Conservation (phyloP, 2,797 vertebrate species). For the Rhadinocentrus ornatus region DNA sequence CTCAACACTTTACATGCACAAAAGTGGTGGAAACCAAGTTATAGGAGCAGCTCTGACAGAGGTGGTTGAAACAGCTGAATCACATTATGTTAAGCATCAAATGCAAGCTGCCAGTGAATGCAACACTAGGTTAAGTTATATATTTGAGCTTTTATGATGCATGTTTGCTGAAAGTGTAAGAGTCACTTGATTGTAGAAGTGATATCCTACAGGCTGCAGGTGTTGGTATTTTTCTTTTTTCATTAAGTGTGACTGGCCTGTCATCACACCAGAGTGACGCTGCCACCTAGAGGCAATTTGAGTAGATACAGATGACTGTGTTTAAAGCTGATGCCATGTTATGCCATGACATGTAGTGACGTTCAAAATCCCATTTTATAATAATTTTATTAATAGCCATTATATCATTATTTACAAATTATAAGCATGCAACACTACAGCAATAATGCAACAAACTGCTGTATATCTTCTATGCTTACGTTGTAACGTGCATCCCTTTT, state of each 20-base stretch:
- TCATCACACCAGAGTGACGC: constrained; percentile 35
- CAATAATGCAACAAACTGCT: neutral
- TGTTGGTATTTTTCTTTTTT: constrained; percentile 15
- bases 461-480: neutral
- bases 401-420: neutral
- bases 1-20: neutral
- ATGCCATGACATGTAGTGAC: neutral
- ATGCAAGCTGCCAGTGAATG: neutral
- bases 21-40: neutral
- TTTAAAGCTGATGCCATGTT: neutral
- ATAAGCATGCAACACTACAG: neutral
- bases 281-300: constrained; percentile 68
- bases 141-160: neutral
- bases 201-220: constrained; percentile 3
- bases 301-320: neutral
- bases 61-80: neutral
- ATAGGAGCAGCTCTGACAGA: constrained; percentile 8
- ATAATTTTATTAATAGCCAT: neutral
- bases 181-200: neutral
- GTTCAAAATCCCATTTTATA: neutral
- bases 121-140: neutral
- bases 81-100: neutral
- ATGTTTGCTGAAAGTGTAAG: constrained; percentile 5
- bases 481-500: neutral
- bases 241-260: constrained; percentile 14